phyloP scores from a whole-genome alignment of 2,113 vertebrate genomes.

The Ophiodon elongatus region DNA sequence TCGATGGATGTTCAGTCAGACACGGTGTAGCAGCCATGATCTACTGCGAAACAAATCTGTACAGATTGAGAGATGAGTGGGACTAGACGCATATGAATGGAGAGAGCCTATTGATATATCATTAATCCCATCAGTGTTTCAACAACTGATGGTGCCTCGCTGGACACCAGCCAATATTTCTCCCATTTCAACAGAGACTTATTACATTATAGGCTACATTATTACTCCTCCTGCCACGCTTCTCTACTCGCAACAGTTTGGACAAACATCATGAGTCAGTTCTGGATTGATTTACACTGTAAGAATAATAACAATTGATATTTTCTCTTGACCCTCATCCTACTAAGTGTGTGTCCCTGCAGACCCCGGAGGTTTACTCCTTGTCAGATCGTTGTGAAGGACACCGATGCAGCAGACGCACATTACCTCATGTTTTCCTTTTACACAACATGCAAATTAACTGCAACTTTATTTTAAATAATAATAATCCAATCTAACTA shows the following conservation, averaged over 20 bases:
- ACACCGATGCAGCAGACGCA: no score
- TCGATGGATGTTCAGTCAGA: conserved; percentile 28
- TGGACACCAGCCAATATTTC: conserved; percentile 43
- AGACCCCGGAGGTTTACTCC: background rate
- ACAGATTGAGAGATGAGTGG: conserved; percentile 40
- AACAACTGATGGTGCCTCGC: conserved; percentile 41
- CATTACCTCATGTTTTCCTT: no score
- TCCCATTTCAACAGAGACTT: conserved; percentile 19
- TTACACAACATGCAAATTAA: no score
- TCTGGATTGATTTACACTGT: background rate
- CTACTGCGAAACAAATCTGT: conserved; percentile 38
- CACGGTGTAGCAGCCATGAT: conserved; percentile 16
- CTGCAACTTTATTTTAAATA: background rate
- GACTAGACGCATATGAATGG: conserved; percentile 11
- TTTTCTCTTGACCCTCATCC: background rate
- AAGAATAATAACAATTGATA: background rate
- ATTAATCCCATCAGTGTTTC: conserved; percentile 57
- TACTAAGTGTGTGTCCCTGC: background rate
- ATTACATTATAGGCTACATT: conserved; percentile 21
- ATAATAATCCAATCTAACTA: background rate
- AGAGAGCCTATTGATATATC: conserved; percentile 45
- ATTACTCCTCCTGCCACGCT: conserved; percentile 23
- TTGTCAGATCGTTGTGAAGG: background rate
- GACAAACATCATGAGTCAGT: conserved; percentile 11
- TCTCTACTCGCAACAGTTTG: background rate